Base-by-base conservation (phyloP, 2,797 vertebrate species). In the Chanos chanos region DNA sequence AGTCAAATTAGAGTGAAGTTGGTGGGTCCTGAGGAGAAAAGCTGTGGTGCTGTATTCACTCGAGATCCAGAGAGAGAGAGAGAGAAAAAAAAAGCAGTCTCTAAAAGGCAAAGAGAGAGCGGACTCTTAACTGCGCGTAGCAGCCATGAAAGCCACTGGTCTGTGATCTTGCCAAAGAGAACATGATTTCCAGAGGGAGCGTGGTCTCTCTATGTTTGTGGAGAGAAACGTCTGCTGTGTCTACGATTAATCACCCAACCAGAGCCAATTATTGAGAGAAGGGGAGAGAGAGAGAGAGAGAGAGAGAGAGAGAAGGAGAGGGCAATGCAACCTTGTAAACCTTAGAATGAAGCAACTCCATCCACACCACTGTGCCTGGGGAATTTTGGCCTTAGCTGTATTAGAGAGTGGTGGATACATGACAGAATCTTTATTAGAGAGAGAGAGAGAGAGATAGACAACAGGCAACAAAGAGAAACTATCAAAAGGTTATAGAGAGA, bases 241-340 rank as follows among this genome's bases (percentile, higher is more conserved):
- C 77, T 78, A 64, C 76, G 77, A 83, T 86, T 87, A 86, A 86
- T 87, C 85, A 86, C 75, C 79, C 79, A 81, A 83, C 81, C 77
- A 77, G 69, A 85, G 81, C 76, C 83, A 86, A 86, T 88, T 86
- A 86, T 73, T 80, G 72, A 63, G 69, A 77, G 44, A 73, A 72
- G 34, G 43, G 21, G 24, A n/a, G 24, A 27, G 22, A 21, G 36
- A 36, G 40, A 31, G 21, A 18, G 6, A 34, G 9, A 21, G 43
- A 31, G 24, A 21, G 54, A 41, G 45, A 33, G 36, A 9, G 19
- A 39, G 54, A 19, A 52, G 34, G 44, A 52, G 33, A 9, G 63
- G 74, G 67, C 80, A 71, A 54, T 61, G 24, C 70, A 81, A 83
- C 80, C 84, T 47, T 44, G 72, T 79, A 79, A 86, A 82, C 79